Conservation (phyloP, 2,797 vertebrate genomes). For the Anguilla marmorata region DNA sequence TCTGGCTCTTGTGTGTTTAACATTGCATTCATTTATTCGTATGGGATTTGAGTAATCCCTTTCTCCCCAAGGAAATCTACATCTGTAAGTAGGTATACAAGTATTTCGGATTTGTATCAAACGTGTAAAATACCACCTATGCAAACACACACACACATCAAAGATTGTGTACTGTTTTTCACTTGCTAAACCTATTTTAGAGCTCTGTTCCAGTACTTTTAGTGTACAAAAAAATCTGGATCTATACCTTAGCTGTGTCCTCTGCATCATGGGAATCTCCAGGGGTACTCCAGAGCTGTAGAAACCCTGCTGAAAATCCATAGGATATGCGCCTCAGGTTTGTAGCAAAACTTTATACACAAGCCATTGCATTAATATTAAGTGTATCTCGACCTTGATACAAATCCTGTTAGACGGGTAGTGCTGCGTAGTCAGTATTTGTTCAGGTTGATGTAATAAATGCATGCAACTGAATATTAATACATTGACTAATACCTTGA, state of each 20-base stretch:
- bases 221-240: slow-evolving; percentile 60
- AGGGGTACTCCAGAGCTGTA: slow-evolving; percentile 64
- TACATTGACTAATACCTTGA: slow-evolving; percentile 34
- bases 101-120: slow-evolving; percentile 39
- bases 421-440: slow-evolving; percentile 46
- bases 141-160: slow-evolving; percentile 41
- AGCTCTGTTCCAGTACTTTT: slow-evolving; percentile 72
- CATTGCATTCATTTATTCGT: slow-evolving; percentile 7
- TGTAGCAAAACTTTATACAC: slow-evolving; percentile 63
- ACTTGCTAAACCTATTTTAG: slow-evolving; percentile 67
- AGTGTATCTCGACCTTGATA: slow-evolving; percentile 50
- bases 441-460: slow-evolving; percentile 46
- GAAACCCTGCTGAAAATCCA: slow-evolving; percentile 62
- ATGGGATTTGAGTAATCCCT: slow-evolving; percentile 35
- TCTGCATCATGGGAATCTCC: slow-evolving; percentile 64
- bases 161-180: slow-evolving; percentile 61
- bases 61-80: neutral
- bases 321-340: slow-evolving; percentile 64
- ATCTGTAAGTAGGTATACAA: slow-evolving; percentile 28
- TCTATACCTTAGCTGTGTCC: slow-evolving; percentile 70
- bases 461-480: slow-evolving; percentile 54
- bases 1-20: slow-evolving; percentile 23
- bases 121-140: slow-evolving; percentile 35
- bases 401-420: slow-evolving; percentile 48
- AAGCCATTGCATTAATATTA: slow-evolving; percentile 51